These are phyloP conservation scores for Drosophila persimilis DNA, from an alignment of 1,140 invertebrate species.

Conservation along the genomic window DNA sequence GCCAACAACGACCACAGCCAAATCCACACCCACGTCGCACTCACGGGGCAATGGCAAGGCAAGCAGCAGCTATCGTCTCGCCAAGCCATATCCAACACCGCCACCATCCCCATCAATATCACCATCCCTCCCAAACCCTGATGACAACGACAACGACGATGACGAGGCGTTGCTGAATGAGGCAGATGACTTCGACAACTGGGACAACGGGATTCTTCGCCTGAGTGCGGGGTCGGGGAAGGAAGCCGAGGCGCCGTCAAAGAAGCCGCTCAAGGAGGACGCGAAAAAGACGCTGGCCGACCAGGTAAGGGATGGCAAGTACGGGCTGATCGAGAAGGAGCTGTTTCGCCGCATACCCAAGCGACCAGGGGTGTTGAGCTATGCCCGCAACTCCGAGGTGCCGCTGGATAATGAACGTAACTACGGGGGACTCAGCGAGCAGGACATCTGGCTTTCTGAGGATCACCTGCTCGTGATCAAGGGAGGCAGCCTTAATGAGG, in stretches of 20 bases:
- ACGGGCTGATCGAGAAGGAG: conserved; percentile 93
- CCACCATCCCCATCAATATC: neutral
- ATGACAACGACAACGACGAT: conserved; percentile 45
- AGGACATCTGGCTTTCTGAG: conserved; percentile 95
- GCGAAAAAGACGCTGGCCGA: conserved; percentile 92
- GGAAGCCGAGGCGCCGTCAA: conserved; percentile 82
- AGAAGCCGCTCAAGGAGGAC: conserved; percentile 86
- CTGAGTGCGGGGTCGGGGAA: conserved; percentile 87
- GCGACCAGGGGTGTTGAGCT: conserved; percentile 91
- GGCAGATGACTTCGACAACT: conserved; percentile 83
- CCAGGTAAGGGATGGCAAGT: conserved; percentile 94
- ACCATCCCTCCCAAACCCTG: neutral
- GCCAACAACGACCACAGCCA: neutral
- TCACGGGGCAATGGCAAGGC: conserved; percentile 46
- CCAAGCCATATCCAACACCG: conserved; percentile 18
- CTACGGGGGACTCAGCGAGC: conserved; percentile 90
- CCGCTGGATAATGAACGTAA: conserved; percentile 90
- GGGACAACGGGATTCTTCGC: conserved; percentile 87
- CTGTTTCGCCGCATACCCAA: conserved; percentile 87
- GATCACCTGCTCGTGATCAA: conserved; percentile 93
- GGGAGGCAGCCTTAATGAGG: conserved; percentile 86
- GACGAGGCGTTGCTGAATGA: conserved; percentile 82
- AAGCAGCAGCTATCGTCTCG: conserved; percentile 60
- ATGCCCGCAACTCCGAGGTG: conserved; percentile 89
- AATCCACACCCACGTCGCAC: conserved; percentile 4